Evolutionary conservation across 53 echinoderm and acorn worm species (phyloP).

Genomic region (Glandiceps talaboti): DNA sequence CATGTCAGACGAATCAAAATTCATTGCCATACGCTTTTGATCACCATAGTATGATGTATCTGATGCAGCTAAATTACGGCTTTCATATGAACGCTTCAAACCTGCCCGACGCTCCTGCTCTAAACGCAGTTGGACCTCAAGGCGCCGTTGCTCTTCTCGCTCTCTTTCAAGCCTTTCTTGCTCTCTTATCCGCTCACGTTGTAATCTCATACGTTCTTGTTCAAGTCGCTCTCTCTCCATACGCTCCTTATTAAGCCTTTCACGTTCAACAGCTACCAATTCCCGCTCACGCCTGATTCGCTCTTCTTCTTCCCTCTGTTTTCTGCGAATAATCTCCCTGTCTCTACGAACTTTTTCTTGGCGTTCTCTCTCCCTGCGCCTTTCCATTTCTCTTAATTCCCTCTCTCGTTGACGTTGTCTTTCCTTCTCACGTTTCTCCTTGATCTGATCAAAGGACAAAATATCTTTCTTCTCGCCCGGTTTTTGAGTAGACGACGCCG

Average conservation of each 20-base stretch:
- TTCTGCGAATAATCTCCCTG: constrained; percentile 62
- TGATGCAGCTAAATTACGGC: constrained; percentile 57
- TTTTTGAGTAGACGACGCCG: background rate
- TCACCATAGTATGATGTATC: constrained; percentile 62
- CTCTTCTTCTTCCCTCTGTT: constrained; percentile 80
- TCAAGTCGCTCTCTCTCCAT: constrained; percentile 78
- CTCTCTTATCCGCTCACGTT: constrained; percentile 74
- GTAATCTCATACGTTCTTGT: constrained; percentile 68
- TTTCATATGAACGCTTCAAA: constrained; percentile 75
- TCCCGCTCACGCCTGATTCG: constrained; percentile 66
- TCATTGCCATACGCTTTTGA: constrained; percentile 38
- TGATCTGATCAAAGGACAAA: constrained; percentile 83
- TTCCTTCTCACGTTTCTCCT: constrained; percentile 80
- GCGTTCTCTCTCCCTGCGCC: constrained; percentile 73
- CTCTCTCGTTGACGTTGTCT: constrained; percentile 72
- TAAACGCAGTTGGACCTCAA: constrained; percentile 81
- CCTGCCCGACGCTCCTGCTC: constrained; percentile 78
- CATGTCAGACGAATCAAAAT: constrained; percentile 7
- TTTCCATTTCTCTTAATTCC: constrained; percentile 66
- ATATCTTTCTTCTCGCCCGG: constrained; percentile 34
- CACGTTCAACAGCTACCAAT: constrained; percentile 66
- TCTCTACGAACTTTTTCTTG: constrained; percentile 53
- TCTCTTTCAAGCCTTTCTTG: constrained; percentile 81
- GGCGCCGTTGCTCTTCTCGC: constrained; percentile 42
- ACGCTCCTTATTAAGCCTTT: constrained; percentile 69